These are phyloP conservation scores for Callyntrura guangdongensis DNA, from an alignment of 2,888 invertebrate species.

Conservation along the genomic window DNA sequence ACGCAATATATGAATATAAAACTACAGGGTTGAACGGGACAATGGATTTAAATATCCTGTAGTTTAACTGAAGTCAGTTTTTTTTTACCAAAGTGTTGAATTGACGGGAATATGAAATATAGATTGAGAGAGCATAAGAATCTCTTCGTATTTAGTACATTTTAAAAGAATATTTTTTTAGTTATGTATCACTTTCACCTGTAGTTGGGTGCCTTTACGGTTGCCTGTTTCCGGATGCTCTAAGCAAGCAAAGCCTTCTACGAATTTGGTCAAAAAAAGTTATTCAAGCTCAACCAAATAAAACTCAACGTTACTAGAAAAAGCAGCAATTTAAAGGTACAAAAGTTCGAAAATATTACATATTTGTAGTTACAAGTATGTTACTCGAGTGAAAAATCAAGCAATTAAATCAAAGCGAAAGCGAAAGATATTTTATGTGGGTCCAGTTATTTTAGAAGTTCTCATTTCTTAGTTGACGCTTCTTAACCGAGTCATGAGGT, in stretches of 20 bases:
- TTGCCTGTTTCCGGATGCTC: slow-evolving; percentile 13
- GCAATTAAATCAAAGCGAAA: background rate
- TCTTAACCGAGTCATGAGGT: too few species aligned
- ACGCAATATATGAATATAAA: background rate
- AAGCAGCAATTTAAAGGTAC: background rate
- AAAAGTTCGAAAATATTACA: background rate
- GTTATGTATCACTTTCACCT: background rate
- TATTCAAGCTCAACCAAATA: slow-evolving; percentile 2
- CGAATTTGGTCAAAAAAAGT: slow-evolving; percentile 2
- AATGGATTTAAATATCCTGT: too few species aligned
- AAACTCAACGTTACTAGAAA: background rate
- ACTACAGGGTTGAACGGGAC: too few species aligned
- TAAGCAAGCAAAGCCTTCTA: slow-evolving; percentile 34
- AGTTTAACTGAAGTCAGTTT: too few species aligned
- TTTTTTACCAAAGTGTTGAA: background rate
- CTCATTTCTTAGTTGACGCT: too few species aligned
- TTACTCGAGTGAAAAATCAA: background rate
- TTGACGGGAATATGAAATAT: too few species aligned
- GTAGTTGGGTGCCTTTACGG: background rate
- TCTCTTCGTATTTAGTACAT: background rate
- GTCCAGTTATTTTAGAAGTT: too few species aligned
- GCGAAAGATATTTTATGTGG: background rate
- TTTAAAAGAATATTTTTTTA: background rate
- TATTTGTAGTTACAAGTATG: background rate
- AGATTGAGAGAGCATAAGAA: too few species aligned